These are phyloP conservation scores for Drosophila pseudoananassae DNA, from an alignment of 1,140 invertebrate species.

Conservation along the genomic window DNA sequence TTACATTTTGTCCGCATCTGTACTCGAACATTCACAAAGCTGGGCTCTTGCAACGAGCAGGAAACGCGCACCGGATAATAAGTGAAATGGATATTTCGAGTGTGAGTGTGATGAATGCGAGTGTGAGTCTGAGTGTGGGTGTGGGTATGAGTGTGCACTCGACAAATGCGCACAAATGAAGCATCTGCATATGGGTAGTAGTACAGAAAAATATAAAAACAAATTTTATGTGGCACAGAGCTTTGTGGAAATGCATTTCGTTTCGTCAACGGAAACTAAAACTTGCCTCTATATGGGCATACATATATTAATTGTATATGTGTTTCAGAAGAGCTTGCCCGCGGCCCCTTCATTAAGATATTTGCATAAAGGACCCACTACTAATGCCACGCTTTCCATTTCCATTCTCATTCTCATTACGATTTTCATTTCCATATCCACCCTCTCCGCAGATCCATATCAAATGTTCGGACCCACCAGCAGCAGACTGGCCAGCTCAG, in stretches of 20 bases:
- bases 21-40: background rate
- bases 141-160: slow-evolving; percentile 51
- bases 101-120: slow-evolving; percentile 20
- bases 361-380: slow-evolving; percentile 64
- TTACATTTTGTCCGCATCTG: background rate
- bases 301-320: background rate
- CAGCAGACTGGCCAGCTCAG: slow-evolving; percentile 96
- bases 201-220: slow-evolving; percentile 5
- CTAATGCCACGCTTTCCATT: slow-evolving; percentile 58
- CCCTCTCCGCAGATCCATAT: slow-evolving; percentile 93
- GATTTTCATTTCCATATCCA: slow-evolving; percentile 8
- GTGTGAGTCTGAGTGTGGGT: background rate
- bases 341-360: slow-evolving; percentile 68
- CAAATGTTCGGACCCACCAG: slow-evolving; percentile 98
- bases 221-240: slow-evolving; percentile 27
- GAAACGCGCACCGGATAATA: slow-evolving; percentile 74
- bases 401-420: slow-evolving; percentile 43
- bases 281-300: slow-evolving; percentile 53
- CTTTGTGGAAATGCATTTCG: slow-evolving; percentile 75
- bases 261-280: slow-evolving; percentile 78
- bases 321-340: slow-evolving; percentile 11
- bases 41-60: slow-evolving; percentile 38
- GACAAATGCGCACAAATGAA: slow-evolving; percentile 71
- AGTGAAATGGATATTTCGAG: slow-evolving; percentile 74
- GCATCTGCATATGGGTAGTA: slow-evolving; percentile 27